phyloP scores from a whole-genome alignment of 2,888 invertebrate genomes.

The Nemotelus nigrinus region DNA sequence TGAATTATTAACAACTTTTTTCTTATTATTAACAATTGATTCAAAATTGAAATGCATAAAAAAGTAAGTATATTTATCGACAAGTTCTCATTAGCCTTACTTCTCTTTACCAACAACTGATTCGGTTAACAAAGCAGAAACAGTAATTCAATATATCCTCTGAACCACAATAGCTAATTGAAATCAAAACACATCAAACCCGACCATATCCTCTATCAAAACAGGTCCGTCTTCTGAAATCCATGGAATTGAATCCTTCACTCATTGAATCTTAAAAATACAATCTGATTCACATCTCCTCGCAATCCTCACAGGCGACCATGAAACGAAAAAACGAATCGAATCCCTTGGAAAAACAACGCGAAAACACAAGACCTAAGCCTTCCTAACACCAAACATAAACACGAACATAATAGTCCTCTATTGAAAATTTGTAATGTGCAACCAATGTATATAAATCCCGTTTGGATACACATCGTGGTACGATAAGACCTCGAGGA shows the following conservation, averaged over 20 bases:
- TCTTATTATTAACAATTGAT: no score
- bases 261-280: neutral
- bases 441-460: constrained; percentile 26
- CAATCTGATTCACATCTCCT: neutral
- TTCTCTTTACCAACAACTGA: no score
- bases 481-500: constrained; percentile 27
- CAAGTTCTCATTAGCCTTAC: no score
- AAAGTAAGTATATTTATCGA: no score
- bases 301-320: neutral
- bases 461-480: constrained; percentile 25
- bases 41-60: no score
- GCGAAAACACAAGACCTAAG: constrained; percentile 34
- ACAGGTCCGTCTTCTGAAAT: constrained; percentile 19
- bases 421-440: constrained; percentile 35
- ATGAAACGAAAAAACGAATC: constrained; percentile 10
- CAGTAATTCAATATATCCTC: neutral
- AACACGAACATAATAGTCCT: constrained; percentile 42
- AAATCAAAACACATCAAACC: constrained; percentile 30
- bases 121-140: no score
- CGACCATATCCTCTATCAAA: constrained; percentile 13
- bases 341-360: constrained; percentile 37
- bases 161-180: constrained; percentile 30
- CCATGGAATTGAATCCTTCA: constrained; percentile 10
- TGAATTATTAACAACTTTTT: no score
- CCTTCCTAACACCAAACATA: constrained; percentile 49